phyloP scores from a whole-genome alignment of 2,113 vertebrate species.

The Cnemophilus loriae region DNA sequence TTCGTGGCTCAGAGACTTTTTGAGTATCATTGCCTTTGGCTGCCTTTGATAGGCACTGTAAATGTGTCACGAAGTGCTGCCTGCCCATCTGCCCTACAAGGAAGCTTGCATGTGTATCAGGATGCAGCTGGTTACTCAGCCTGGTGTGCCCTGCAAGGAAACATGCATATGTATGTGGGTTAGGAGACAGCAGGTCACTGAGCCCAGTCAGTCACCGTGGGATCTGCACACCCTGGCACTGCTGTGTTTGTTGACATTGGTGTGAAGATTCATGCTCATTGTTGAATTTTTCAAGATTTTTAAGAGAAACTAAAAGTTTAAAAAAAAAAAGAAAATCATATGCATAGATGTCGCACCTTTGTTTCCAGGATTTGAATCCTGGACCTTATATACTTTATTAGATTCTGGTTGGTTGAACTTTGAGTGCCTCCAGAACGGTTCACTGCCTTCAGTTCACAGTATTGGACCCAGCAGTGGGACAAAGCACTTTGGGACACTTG shows the following conservation, averaged over 20 bases:
- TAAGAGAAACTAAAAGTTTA: background rate
- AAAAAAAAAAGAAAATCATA: accelerated
- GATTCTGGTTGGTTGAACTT: background rate
- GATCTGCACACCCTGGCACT: accelerated
- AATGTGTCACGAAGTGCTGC: background rate
- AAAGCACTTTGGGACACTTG: background rate
- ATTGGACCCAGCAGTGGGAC: background rate
- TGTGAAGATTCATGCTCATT: background rate
- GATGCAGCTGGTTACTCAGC: background rate
- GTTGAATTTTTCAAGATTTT: background rate
- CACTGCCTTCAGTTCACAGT: background rate
- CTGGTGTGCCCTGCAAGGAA: background rate
- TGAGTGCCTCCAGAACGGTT: background rate
- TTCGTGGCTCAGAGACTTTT: background rate
- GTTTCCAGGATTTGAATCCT: background rate
- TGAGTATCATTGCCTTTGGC: background rate
- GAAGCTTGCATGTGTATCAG: background rate
- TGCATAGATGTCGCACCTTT: background rate
- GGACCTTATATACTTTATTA: background rate
- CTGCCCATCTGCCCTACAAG: background rate
- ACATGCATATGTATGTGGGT: background rate
- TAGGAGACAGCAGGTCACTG: background rate
- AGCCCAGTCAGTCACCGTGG: accelerated
- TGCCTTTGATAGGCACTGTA: background rate
- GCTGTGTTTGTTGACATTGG: background rate